Evolutionary conservation across 2,113 vertebrate species (phyloP), one percentile per base, ranked within the genome.

Genomic region (Pycnonotus jocosus): DNA sequence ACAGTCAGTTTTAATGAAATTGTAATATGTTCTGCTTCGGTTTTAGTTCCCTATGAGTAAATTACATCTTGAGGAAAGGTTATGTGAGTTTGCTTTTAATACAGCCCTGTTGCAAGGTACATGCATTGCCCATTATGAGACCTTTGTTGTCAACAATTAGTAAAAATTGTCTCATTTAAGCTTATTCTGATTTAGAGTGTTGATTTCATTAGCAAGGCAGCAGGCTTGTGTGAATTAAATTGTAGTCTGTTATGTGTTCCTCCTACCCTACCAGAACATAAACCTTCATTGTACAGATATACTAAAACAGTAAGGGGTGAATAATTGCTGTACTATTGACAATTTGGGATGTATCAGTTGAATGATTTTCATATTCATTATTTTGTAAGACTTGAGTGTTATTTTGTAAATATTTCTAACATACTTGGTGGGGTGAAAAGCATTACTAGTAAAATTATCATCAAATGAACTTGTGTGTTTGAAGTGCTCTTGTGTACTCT

Each of bases 391-490:
- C 72, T 53, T 79, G 6, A 82, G 12, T 57, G 58, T 54, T 91
- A 24, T 83, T 96, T 92, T 88, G 64, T 89, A 86, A 92, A 90
- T 82, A 84, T 78, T 88, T 82, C 45, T 81, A 50, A 45, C 16
- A 6, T 60, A 35, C 40, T 77, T 88, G 48, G 24, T 51, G 33
- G 35, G 56, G 23, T 65, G 28, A 48, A 53, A 71, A 58, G 27
- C 12, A 1, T 61, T 88, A 54, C 51, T 80, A 45, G 23, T 88
- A 57, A 78, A 83, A 87, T 93, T 51, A 79, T 42, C n/a, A 11
- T 4, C 58, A 42, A 70, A 72, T 94, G 42, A 96, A 48, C 18
- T 37, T 40, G 30, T 62, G 9, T 88, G 17, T 86, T 95, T 81
- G 68, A 96, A 78, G 58, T 92, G 27, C 12, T 62, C 38, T 83